Evolutionary conservation across 2,113 vertebrate genomes (phyloP), one percentile per base, ranked within the genome.

Genomic region (Ciconia maguari): DNA sequence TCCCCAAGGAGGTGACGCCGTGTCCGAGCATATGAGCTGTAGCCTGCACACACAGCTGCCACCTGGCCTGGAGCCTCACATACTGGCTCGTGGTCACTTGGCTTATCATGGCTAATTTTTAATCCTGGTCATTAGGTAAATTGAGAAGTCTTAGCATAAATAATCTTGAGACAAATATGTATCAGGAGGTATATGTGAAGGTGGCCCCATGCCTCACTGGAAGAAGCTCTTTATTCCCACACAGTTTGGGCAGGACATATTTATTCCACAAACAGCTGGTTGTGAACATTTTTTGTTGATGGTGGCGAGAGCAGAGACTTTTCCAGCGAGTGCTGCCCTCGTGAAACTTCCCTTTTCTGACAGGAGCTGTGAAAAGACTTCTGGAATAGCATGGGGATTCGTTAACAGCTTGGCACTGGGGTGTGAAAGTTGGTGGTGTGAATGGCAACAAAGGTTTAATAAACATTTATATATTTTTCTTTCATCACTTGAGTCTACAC

Each of bases 361-460:
- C 92, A 95, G 95, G 86, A 96, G 91, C 96, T 96, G 96, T 94
- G 94, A 96, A 92, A 84, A 95, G 54, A 94, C 91, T 96, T 87
- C 96, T 97, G 94, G 89, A 96, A 94, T 95, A 90, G 81, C 81
- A 91, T 49, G 89, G 95, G 94, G 94, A 96, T 94, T 94, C 0
- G 66, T 97, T 97, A 95, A 79, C 96, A 96, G 94, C 95, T 93
- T 96, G 94, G 92, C 93, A 76, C 77, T 38, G 66, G 86, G 80
- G 83, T 96, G 97, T 95, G 95, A 96, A 96, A 97, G 86, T 79
- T 96, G 83, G 77, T 95, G 90, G 86, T 95, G 94, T 92, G 94
- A 96, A 96, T 94, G 93, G 94, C 95, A 93, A 85, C 87, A 94
- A 91, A 96, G 92, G 90, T 96, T 96, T 97, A 95, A 96, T 97